phyloP scores from a whole-genome alignment of 92 coral and sea anemone species.

The Parazoanthus darwini region DNA sequence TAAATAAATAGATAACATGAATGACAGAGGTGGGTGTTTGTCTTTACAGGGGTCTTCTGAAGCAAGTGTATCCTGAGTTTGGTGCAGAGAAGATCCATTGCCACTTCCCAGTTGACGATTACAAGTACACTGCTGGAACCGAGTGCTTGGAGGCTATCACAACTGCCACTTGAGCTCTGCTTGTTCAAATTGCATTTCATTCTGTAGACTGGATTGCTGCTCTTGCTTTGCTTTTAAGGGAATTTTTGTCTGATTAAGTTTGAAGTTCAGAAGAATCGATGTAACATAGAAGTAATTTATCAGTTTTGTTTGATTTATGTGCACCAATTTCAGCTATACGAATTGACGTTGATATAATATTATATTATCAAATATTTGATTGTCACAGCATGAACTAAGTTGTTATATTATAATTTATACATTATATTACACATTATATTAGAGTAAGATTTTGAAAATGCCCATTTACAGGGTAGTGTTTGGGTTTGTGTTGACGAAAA shows the following conservation, averaged over 20 bases:
- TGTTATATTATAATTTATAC: too few species aligned
- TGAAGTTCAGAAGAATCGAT: not conserved
- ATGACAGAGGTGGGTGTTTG: not conserved
- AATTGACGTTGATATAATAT: too few species aligned
- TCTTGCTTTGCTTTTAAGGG: not conserved
- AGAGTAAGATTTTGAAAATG: not conserved
- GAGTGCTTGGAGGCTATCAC: constrained; percentile 31
- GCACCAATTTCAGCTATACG: not conserved
- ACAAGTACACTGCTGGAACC: constrained; percentile 34
- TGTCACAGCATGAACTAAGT: too few species aligned
- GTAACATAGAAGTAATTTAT: not conserved
- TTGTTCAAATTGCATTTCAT: not conserved
- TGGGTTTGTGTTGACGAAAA: not conserved
- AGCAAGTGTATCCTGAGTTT: constrained; percentile 59
- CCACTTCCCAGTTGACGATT: constrained; percentile 53
- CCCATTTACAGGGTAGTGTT: not conserved
- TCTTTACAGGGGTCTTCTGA: constrained; percentile 48
- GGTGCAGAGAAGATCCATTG: constrained; percentile 39
- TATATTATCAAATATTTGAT: too few species aligned
- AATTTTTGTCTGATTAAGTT: not conserved
- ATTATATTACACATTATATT: too few species aligned
- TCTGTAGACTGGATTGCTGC: not conserved
- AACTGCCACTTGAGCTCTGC: constrained; percentile 5
- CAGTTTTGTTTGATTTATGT: not conserved
- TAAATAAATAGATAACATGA: not conserved